These are phyloP conservation scores for Cochlearius cochlearius DNA, from an alignment of 2,113 vertebrate genomes.

Conservation along the genomic window DNA sequence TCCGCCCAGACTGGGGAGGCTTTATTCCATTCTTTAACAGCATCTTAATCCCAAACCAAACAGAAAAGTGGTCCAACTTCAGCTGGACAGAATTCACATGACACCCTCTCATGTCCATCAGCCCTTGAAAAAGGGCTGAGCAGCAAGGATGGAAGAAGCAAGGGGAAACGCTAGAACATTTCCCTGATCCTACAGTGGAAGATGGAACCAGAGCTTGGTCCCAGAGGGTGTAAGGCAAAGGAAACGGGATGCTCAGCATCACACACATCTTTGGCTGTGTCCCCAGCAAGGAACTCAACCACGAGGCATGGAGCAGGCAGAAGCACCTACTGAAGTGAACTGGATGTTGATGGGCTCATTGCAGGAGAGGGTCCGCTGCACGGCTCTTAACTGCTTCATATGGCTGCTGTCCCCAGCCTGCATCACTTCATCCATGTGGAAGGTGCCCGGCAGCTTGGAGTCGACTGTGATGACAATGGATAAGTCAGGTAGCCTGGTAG, in stretches of 20 bases:
- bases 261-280: accelerated
- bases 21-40: not conserved
- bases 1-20: not conserved
- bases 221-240: not conserved
- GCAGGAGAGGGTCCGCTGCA: conserved; percentile 79
- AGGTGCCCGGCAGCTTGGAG: conserved; percentile 79
- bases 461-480: conserved; percentile 81
- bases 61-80: not conserved
- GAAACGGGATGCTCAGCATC: not conserved
- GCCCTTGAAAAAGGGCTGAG: not conserved
- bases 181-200: not conserved
- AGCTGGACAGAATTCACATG: not conserved
- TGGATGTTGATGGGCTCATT: conserved; percentile 92
- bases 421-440: conserved; percentile 84
- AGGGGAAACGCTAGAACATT: not conserved
- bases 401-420: conserved; percentile 77
- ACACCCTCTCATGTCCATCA: not conserved
- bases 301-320: not conserved
- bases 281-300: not conserved
- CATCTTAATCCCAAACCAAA: not conserved
- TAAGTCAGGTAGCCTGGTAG: conserved; percentile 85
- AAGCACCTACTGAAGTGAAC: conserved; percentile 90
- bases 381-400: conserved; percentile 70
- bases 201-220: not conserved
- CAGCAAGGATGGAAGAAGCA: not conserved